Evolutionary conservation across 2,113 vertebrate genomes (phyloP).

Genomic region (Propithecus coquereli): DNA sequence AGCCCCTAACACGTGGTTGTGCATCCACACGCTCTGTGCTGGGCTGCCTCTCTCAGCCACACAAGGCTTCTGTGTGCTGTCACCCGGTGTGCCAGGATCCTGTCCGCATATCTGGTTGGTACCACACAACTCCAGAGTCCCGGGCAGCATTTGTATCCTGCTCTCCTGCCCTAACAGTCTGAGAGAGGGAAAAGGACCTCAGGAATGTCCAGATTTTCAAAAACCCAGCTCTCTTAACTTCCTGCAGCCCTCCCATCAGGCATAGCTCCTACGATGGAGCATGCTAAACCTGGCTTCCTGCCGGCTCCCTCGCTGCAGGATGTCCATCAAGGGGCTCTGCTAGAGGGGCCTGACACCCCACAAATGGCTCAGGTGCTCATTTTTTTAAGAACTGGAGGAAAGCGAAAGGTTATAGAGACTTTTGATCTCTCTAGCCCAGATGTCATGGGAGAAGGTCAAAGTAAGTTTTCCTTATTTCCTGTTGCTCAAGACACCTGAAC

Average conservation of each 20-base stretch:
- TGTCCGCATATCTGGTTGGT: slow-evolving; percentile 66
- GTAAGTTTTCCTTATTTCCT: background rate
- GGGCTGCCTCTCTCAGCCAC: slow-evolving; percentile 51
- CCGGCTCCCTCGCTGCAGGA: background rate
- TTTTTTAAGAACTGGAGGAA: background rate
- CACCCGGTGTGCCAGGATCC: slow-evolving; percentile 52
- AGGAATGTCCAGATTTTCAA: background rate
- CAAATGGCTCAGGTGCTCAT: background rate
- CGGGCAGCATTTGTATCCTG: background rate
- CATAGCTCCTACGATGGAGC: background rate
- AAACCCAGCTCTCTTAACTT: background rate
- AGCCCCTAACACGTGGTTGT: background rate
- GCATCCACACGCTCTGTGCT: slow-evolving; percentile 38
- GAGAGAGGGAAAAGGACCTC: background rate
- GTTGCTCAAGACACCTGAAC: background rate
- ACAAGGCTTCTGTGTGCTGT: slow-evolving; percentile 53
- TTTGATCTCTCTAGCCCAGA: background rate
- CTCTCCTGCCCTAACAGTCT: background rate
- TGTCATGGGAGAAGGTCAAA: background rate
- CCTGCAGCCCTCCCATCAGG: background rate
- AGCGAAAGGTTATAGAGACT: background rate
- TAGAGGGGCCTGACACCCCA: background rate
- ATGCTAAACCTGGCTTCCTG: background rate
- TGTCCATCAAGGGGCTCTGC: background rate
- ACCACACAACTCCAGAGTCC: background rate